phyloP scores from a whole-genome alignment of 2,888 invertebrate genomes.

The Amphipyra tragopoginis region DNA sequence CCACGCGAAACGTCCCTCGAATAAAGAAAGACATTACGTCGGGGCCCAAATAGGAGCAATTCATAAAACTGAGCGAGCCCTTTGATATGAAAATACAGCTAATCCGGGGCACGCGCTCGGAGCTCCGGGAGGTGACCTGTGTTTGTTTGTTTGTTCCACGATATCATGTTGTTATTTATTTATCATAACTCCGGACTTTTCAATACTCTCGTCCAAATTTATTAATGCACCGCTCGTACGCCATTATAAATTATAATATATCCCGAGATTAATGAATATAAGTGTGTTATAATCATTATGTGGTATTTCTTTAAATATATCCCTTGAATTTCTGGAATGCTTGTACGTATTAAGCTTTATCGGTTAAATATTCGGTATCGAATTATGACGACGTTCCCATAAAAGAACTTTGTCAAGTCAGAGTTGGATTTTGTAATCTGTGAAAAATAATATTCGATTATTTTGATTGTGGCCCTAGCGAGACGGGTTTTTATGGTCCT shows the following conservation, averaged over 20 bases:
- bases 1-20: constrained; percentile 82
- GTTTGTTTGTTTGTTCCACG: constrained; percentile 79
- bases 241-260: constrained; percentile 83
- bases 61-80: constrained; percentile 84
- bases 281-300: constrained; percentile 79
- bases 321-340: constrained; percentile 76
- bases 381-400: constrained; percentile 57
- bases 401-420: constrained; percentile 32
- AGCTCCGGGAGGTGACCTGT: constrained; percentile 77
- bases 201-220: constrained; percentile 82
- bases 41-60: constrained; percentile 82
- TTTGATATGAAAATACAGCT: constrained; percentile 88
- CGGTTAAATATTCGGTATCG: constrained; percentile 65
- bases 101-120: constrained; percentile 86
- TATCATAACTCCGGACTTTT: constrained; percentile 82
- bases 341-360: constrained; percentile 71
- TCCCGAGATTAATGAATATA: constrained; percentile 80
- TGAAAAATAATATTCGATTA: constrained; percentile 50
- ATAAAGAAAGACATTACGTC: constrained; percentile 84
- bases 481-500: constrained; percentile 27
- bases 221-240: constrained; percentile 73
- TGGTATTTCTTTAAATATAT: constrained; percentile 72
- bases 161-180: constrained; percentile 82
- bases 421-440: constrained; percentile 39
- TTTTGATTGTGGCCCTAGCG: constrained; percentile 14